phyloP scores from a whole-genome alignment of 2,113 vertebrate species.

The Buteo buteo region DNA sequence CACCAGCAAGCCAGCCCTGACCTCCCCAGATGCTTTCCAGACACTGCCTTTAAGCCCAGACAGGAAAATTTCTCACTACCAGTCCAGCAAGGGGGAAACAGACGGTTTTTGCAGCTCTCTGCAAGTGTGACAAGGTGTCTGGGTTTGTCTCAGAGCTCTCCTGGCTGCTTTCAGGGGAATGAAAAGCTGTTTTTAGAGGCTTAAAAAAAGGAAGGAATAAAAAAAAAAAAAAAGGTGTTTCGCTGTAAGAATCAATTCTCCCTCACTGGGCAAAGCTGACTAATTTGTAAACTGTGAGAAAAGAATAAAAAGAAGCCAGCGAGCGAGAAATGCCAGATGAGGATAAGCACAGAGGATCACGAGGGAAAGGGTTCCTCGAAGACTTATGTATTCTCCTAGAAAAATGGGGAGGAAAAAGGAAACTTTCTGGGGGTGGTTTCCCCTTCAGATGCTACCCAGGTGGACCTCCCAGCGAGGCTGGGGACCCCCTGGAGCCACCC shows the following conservation, averaged over 20 bases:
- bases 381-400: neutral
- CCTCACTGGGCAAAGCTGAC: neutral
- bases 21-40: neutral
- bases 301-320: neutral
- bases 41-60: neutral
- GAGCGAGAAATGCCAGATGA: neutral
- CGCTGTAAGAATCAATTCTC: neutral
- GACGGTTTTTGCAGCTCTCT: neutral
- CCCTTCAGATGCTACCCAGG: neutral
- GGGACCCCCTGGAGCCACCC: neutral
- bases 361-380: neutral
- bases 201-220: neutral
- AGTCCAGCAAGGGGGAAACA: neutral
- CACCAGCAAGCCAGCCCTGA: neutral
- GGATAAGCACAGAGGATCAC: neutral
- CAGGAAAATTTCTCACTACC: neutral
- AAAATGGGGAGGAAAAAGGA: neutral
- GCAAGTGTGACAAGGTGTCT: neutral
- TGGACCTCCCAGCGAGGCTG: fast-evolving
- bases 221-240: neutral
- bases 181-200: neutral
- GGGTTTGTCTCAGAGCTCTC: neutral
- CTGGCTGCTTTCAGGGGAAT: neutral
- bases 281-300: neutral
- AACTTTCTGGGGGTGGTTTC: neutral